Evolutionary conservation across 2,113 vertebrate species (phyloP), one percentile per base, ranked within the genome.

Genomic region (Apeltes quadracus): DNA sequence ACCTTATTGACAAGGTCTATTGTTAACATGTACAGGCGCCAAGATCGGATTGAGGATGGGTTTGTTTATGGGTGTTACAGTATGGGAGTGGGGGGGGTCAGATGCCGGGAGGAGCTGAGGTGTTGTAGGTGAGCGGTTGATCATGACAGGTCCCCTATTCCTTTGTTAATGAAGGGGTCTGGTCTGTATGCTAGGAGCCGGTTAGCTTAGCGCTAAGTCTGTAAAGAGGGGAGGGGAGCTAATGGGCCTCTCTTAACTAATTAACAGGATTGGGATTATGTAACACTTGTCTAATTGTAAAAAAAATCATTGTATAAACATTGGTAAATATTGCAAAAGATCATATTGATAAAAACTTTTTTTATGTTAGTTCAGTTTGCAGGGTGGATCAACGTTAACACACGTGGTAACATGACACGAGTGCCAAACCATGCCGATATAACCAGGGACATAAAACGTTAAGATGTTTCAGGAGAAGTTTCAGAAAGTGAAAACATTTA

Each of bases 1-100:
- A 83, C 68, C 89, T 81, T 91, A 83, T 91, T 76, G 93, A 88
- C 61, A 84, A 53, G 71, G 36, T 58, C 68, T 72, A 62, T 46
- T 1, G 36, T 76, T 55, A 38, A 77, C 65, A 78, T 74, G 77
- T 50, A 32, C 10, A 74, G 25, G 39, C 1, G 18, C 68, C n/a
- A 14, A 72, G 75, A 7, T 1, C 53, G 46, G 56, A 53, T 43
- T 64, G 65, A 32, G 71, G 48, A 69, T 72, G 76, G 70, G 68
- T 34, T 53, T 46, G 15, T 34, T 71, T 27, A 64, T 81, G 59
- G 74, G 59, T 44, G 48, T 63, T 51, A n/a, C 44, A 69, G 54
- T 46, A 0, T 72, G 57, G 63, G 1, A 69, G 54, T 46, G 0
- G 70, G 57, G 63, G 1, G 15, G 23, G 61, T 72, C 48, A 61